A percentile compares a stretch with the other conserved stretches of the same genome.
phyloP scores from a whole-genome alignment of 2,888 invertebrate species.

The Ophioninae sp. region DNA sequence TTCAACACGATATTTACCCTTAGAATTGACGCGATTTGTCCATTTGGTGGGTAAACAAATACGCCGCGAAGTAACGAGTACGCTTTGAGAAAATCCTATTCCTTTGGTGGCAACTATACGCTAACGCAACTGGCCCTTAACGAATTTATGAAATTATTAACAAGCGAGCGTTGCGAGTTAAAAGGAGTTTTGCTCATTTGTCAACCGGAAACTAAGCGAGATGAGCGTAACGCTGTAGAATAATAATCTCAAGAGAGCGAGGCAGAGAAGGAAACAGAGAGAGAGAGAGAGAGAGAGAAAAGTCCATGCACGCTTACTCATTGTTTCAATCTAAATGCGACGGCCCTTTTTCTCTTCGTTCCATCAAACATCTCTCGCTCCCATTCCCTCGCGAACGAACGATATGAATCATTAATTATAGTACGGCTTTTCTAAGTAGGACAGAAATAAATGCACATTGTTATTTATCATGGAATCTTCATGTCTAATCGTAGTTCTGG shows the following conservation, averaged over 20 bases:
- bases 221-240: slow-evolving; percentile 47
- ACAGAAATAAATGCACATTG: slow-evolving; percentile 52
- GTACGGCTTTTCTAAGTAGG: slow-evolving; percentile 37
- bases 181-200: slow-evolving; percentile 27
- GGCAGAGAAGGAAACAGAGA: slow-evolving; percentile 5
- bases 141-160: slow-evolving; percentile 41
- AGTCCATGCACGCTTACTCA: slow-evolving; percentile 55
- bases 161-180: slow-evolving; percentile 16
- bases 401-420: slow-evolving; percentile 60
- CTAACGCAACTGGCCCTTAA: background rate
- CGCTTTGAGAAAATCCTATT: background rate
- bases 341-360: slow-evolving; percentile 23
- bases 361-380: background rate
- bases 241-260: slow-evolving; percentile 42
- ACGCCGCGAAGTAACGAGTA: background rate
- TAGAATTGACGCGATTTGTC: background rate
- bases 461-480: background rate
- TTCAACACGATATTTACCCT: background rate
- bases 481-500: background rate
- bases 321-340: slow-evolving; percentile 61
- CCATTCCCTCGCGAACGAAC: slow-evolving; percentile 14
- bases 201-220: slow-evolving; percentile 52
- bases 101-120: background rate
- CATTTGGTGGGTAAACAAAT: background rate
- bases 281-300: slow-evolving; percentile 7